These are phyloP conservation scores for Halcyon smyrnensis DNA, from an alignment of 2,797 vertebrate species.

Conservation along the genomic window DNA sequence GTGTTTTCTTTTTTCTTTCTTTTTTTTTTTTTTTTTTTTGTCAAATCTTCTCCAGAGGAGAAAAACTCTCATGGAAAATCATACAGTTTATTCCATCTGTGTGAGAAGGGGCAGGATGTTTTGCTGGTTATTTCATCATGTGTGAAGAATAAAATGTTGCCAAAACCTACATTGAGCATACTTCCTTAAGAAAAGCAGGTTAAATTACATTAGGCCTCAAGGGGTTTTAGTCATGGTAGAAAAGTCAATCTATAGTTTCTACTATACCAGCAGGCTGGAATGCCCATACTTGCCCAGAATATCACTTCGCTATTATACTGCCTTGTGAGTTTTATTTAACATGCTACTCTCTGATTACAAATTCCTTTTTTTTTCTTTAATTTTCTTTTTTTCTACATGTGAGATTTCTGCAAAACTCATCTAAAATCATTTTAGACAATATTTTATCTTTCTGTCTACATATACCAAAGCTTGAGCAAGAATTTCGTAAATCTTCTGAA, in stretches of 20 bases:
- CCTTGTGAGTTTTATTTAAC: not conserved
- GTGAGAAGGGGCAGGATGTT: conserved; percentile 58
- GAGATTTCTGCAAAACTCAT: not conserved
- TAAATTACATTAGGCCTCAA: conserved; percentile 40
- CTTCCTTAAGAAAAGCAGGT: conserved; percentile 54
- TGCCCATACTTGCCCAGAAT: conserved; percentile 38
- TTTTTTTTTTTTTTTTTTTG: not conserved
- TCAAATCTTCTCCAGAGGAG: not conserved
- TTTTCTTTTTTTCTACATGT: not conserved
- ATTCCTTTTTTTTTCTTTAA: not conserved
- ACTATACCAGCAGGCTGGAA: not conserved
- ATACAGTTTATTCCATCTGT: not conserved
- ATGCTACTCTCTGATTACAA: not conserved
- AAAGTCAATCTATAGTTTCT: conserved; percentile 31
- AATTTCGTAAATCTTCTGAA: not conserved
- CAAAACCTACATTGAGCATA: conserved; percentile 23
- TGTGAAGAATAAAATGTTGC: conserved; percentile 45
- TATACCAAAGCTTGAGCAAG: not conserved
- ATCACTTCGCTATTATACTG: not conserved
- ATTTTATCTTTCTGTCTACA: not conserved
- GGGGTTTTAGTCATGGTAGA: conserved; percentile 47
- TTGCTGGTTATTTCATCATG: conserved; percentile 44
- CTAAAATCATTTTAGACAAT: not conserved
- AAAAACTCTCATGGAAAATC: conserved; percentile 6
- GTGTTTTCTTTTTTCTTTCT: not conserved